Evolutionary conservation across 2,888 invertebrate species (phyloP), one percentile per base, ranked within the genome.

Genomic region (Adineta ricciae): DNA sequence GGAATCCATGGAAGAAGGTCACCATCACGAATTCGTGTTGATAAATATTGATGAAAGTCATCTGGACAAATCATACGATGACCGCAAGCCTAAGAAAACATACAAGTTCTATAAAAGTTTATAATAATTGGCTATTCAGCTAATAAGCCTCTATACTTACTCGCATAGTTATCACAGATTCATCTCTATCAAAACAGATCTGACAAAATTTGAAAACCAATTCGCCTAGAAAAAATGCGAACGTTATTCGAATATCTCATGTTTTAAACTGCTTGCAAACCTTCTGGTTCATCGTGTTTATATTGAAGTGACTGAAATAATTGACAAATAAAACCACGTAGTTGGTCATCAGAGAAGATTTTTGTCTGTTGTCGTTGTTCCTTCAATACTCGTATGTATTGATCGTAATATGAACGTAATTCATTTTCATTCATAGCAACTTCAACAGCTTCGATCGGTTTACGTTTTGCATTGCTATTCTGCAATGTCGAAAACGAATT

Each of bases 31-130:
- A 78, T 78, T 24, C 78, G 78, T 1, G 16, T 78, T 2, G 78
- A 78, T 78, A 78, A 78, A 78, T 78, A 78, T 41, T 78, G 78
- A 41, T 78, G 78, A 78, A 78, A 78, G 41, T 41, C 38, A n/a
- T 78, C 78, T 7, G 24, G 78, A 78, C 78, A 78, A 24, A 78
- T 78, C 78, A 78, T 41, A 78, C 78, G 78, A 78, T 78, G 78
- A 41, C 41, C 41, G n/a, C 78, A 78, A 2, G 78, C n/a, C 41
- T 38, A 78, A n/a, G 41, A 64, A 9, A 32, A 14, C 2, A 27
- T n/a, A 64, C 50, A 50, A 2, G 16, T 4, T 50, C n/a, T n/a
- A n/a, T n/a, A n/a, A n/a, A n/a, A n/a, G n/a, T n/a, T n/a, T n/a
- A n/a, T n/a, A n/a, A n/a, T n/a, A n/a, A n/a, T 50, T 50, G 50